Evolutionary conservation across 1,140 invertebrate species (phyloP).

Genomic region (Dendrolimus kikuchii): DNA sequence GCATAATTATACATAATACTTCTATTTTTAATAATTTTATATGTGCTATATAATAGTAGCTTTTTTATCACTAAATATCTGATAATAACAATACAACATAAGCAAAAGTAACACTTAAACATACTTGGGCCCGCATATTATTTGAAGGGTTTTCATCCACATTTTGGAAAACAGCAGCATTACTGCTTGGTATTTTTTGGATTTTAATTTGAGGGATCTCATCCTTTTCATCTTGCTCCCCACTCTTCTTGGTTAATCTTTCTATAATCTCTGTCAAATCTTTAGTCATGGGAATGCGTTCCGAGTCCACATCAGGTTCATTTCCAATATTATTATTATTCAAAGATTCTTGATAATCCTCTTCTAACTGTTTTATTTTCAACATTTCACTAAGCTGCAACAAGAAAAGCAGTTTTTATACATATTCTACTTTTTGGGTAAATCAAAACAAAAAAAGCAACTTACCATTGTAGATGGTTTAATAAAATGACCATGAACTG

Average conservation of each 20-base stretch:
- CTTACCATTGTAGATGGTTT: slow-evolving; percentile 72
- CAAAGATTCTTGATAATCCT: slow-evolving; percentile 53
- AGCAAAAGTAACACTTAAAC: slow-evolving; percentile 6
- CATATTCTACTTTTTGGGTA: neutral
- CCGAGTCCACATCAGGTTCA: slow-evolving; percentile 42
- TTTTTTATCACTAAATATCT: no score
- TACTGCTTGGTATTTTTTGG: slow-evolving; percentile 68
- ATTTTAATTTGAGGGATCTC: slow-evolving; percentile 49
- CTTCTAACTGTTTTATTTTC: slow-evolving; percentile 57
- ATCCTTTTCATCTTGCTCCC: slow-evolving; percentile 19
- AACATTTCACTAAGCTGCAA: slow-evolving; percentile 53
- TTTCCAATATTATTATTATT: slow-evolving; percentile 26
- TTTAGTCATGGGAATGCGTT: slow-evolving; percentile 71
- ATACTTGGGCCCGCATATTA: slow-evolving; percentile 66
- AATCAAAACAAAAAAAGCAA: slow-evolving; percentile 9
- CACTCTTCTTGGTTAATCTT: slow-evolving; percentile 57
- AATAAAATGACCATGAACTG: slow-evolving; percentile 53
- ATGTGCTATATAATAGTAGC: no score
- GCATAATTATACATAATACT: no score
- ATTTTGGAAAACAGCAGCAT: slow-evolving; percentile 71
- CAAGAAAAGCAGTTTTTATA: slow-evolving; percentile 10
- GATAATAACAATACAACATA: no score
- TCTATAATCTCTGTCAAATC: slow-evolving; percentile 74
- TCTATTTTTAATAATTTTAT: no score
- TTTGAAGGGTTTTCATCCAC: slow-evolving; percentile 32